Conservation (phyloP, 2,888 invertebrate genomes). For the Molorchus minor region DNA sequence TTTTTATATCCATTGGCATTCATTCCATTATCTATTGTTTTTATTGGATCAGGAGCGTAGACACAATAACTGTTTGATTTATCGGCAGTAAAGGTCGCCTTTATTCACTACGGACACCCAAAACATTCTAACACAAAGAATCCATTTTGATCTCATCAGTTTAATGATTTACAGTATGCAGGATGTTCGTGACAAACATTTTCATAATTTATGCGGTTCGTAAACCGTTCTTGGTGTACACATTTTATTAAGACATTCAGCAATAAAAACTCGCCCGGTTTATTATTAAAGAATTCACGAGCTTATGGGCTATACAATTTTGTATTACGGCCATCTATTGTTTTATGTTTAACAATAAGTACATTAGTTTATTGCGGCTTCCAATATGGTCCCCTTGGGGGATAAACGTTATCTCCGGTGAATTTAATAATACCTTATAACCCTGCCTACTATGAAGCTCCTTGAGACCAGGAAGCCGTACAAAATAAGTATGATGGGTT, state of each 20-base stretch:
- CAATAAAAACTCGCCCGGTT: conserved; percentile 14
- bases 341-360: conserved; percentile 8
- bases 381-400: no score
- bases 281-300: conserved; percentile 33
- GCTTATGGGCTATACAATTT: conserved; percentile 23
- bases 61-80: conserved; percentile 18
- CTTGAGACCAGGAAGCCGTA: no score
- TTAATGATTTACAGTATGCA: conserved; percentile 29
- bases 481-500: no score
- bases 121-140: conserved; percentile 17
- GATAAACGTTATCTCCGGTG: no score
- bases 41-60: conserved; percentile 7
- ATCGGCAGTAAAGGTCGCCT: conserved; percentile 19
- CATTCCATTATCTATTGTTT: conserved; percentile 11
- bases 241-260: conserved; percentile 11
- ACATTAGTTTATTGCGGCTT: conserved; percentile 5
- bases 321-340: conserved; percentile 35
- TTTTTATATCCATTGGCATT: conserved; percentile 3
- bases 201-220: conserved; percentile 34
- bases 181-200: conserved; percentile 38
- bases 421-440: no score
- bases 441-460: no score
- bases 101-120: conserved; percentile 7
- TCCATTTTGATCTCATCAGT: conserved; percentile 23
- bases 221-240: conserved; percentile 12